Percentiles rank a stretch among this genome's conserved stretches.
Evolutionary conservation across 2,113 vertebrate species (phyloP).

Genomic region (Bujurquina vittata): DNA sequence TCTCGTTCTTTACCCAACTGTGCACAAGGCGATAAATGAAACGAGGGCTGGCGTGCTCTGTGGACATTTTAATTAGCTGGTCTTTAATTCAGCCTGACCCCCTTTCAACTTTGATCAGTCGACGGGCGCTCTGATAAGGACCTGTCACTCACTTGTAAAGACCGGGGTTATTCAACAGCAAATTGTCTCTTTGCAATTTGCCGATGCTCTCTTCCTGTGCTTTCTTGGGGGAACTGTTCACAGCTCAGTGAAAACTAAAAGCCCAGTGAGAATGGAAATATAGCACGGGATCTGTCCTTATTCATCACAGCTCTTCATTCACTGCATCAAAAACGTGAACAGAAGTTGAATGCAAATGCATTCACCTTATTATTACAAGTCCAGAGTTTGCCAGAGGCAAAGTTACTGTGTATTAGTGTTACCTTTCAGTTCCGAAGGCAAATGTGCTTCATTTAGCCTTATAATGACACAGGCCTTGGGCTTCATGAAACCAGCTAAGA

Average conservation of each 20-base stretch:
- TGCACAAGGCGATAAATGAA: slow-evolving; percentile 63
- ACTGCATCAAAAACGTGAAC: background rate
- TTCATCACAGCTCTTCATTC: slow-evolving; percentile 44
- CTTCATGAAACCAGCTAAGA: background rate
- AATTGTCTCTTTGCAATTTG: slow-evolving; percentile 51
- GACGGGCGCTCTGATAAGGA: slow-evolving; percentile 73
- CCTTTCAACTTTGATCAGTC: slow-evolving; percentile 79
- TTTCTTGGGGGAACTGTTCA: slow-evolving; percentile 52
- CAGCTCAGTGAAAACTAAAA: slow-evolving; percentile 62
- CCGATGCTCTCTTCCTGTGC: slow-evolving; percentile 46
- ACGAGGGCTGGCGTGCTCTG: slow-evolving; percentile 61
- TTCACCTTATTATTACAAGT: slow-evolving; percentile 30
- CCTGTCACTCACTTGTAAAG: slow-evolving; percentile 73
- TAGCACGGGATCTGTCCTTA: slow-evolving; percentile 28
- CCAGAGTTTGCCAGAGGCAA: slow-evolving; percentile 1
- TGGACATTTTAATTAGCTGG: slow-evolving; percentile 82
- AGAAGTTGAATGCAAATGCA: slow-evolving; percentile 37
- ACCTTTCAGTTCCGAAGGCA: background rate
- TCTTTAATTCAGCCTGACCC: slow-evolving; percentile 82
- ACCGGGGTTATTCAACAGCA: slow-evolving; percentile 53
- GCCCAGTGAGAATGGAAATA: slow-evolving; percentile 49
- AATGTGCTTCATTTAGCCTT: slow-evolving; percentile 13
- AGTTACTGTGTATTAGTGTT: slow-evolving; percentile 23
- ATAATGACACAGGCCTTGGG: slow-evolving; percentile 9
- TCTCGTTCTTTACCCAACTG: slow-evolving; percentile 40